phyloP scores from a whole-genome alignment of 2,888 invertebrate species.

The Aphodius granarius region DNA sequence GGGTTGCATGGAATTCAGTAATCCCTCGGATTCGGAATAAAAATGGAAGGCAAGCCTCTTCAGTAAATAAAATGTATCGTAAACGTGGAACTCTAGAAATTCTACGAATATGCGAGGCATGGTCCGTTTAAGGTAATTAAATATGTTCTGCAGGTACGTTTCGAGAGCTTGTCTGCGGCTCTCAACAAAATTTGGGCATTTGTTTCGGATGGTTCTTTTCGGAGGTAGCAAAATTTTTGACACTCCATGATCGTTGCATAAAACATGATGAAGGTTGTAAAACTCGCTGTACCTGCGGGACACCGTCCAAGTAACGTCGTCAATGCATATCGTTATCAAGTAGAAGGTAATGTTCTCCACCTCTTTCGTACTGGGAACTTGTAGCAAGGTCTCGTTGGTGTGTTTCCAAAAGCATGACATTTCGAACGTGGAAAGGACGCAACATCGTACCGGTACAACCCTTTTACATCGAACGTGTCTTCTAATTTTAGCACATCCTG shows the following conservation, averaged over 20 bases:
- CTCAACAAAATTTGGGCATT: conserved; percentile 84
- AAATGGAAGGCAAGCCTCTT: conserved; percentile 80
- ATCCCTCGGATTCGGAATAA: conserved; percentile 72
- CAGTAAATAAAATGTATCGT: conserved; percentile 85
- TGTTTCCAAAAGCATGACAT: conserved; percentile 79
- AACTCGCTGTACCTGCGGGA: conserved; percentile 90
- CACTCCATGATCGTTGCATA: conserved; percentile 79
- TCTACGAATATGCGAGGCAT: conserved; percentile 81
- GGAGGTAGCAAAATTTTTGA: conserved; percentile 87
- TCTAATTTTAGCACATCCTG: too few relatives aligned
- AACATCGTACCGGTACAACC: neutral
- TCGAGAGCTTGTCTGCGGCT: conserved; percentile 79
- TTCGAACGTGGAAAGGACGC: neutral
- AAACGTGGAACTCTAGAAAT: conserved; percentile 86
- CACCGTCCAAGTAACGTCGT: conserved; percentile 79
- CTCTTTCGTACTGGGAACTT: conserved; percentile 66
- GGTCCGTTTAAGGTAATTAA: conserved; percentile 73
- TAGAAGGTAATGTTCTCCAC: conserved; percentile 73
- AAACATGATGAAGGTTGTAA: conserved; percentile 79
- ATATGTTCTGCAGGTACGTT: conserved; percentile 76
- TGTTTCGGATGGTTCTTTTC: conserved; percentile 90
- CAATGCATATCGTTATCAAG: conserved; percentile 70
- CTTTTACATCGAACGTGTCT: too few relatives aligned
- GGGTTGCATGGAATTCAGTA: conserved; percentile 62
- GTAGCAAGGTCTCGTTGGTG: conserved; percentile 66